A percentile compares a stretch with the other conserved stretches of the same genome.
These are phyloP conservation scores for Muscicapa comitata DNA, from an alignment of 2,797 vertebrate species.

Conservation along the genomic window DNA sequence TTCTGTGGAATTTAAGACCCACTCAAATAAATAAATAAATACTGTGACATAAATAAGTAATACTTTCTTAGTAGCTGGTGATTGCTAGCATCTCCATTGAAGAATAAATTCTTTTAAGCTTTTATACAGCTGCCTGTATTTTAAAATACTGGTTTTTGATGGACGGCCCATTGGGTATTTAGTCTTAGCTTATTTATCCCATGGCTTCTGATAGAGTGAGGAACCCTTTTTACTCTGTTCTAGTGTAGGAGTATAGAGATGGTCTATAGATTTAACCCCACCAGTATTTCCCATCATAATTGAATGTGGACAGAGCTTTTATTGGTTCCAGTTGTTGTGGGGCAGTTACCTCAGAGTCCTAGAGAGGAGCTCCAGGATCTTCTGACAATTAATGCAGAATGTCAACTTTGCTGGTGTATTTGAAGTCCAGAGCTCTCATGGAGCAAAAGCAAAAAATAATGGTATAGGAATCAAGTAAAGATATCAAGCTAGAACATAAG, in stretches of 20 bases:
- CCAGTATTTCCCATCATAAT: background rate
- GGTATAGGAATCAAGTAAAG: background rate
- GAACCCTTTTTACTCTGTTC: background rate
- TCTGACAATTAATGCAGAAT: background rate
- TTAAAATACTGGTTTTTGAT: background rate
- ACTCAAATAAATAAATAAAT: constrained; percentile 93
- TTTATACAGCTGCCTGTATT: background rate
- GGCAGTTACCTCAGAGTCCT: background rate
- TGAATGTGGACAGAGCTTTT: background rate
- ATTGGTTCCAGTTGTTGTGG: background rate
- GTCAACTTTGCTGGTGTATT: background rate
- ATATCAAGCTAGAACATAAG: background rate
- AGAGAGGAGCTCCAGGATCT: background rate
- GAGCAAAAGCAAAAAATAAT: background rate
- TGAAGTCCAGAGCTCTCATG: background rate
- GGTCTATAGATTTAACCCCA: background rate
- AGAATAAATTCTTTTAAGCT: background rate
- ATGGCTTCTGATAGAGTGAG: background rate
- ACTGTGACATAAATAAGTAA: constrained; percentile 52
- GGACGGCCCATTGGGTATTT: background rate
- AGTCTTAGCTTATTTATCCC: background rate
- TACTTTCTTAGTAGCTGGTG: background rate
- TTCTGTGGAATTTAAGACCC: constrained; percentile 54
- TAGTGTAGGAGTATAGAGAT: background rate
- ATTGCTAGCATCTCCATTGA: background rate